Evolutionary conservation across 2,797 vertebrate genomes (phyloP).

Genomic region (Platyrinchus mystaceus): DNA sequence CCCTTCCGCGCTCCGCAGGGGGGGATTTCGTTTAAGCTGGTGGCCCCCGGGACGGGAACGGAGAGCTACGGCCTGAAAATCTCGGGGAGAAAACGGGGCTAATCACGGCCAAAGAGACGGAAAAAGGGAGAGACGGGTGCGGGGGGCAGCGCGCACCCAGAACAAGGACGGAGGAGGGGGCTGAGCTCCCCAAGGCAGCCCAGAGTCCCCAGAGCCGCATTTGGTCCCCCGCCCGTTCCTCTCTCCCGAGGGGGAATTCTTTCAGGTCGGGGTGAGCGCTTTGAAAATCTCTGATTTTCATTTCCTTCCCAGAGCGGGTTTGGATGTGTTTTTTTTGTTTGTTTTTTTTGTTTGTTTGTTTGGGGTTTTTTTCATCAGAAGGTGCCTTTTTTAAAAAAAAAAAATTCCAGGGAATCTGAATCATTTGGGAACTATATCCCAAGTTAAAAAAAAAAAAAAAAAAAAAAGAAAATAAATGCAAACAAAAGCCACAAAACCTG

Average conservation of each 20-base stretch:
- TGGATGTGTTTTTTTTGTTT: not conserved
- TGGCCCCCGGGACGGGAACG: not conserved
- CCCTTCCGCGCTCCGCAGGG: not conserved
- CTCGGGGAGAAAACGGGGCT: not conserved
- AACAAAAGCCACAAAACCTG: not conserved
- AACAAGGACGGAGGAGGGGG: not conserved
- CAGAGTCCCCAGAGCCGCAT: not conserved
- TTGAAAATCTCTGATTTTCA: not conserved
- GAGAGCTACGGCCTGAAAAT: not conserved
- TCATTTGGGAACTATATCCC: not conserved
- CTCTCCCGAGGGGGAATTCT: not conserved
- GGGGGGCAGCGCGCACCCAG: not conserved
- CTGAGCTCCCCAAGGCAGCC: not conserved
- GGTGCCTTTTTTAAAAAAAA: not conserved
- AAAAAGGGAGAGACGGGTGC: not conserved
- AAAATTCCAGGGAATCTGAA: not conserved
- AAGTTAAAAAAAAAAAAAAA: too few species aligned
- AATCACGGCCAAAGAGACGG: not conserved
- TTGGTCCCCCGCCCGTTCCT: not conserved
- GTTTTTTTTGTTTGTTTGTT: not conserved
- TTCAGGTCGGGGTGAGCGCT: not conserved
- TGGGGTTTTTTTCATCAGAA: fast-evolving
- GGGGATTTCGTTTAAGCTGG: not conserved
- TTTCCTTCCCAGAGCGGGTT: not conserved
- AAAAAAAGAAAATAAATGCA: not conserved